Evolutionary conservation across 2,797 vertebrate genomes (phyloP).

Genomic region (Phoxinus dragarum): DNA sequence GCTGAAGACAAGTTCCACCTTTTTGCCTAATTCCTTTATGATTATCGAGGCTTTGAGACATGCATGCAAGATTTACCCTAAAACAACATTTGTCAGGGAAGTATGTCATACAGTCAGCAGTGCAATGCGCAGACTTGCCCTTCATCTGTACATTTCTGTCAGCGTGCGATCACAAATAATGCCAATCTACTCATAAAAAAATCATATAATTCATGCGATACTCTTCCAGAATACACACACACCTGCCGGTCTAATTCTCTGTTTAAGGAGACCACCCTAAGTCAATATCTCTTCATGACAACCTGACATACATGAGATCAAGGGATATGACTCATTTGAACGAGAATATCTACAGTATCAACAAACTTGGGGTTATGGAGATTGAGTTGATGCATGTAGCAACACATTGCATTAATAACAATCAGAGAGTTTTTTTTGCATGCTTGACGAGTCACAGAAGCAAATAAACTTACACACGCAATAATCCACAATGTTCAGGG

Average conservation of each 20-base stretch:
- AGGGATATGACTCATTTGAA: constrained; percentile 24
- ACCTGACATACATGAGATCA: constrained; percentile 47
- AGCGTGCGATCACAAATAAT: constrained; percentile 55
- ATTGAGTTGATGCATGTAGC: constrained; percentile 33
- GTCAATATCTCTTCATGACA: constrained; percentile 53
- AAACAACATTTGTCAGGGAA: constrained; percentile 76
- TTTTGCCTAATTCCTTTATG: constrained; percentile 63
- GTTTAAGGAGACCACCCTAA: constrained; percentile 50
- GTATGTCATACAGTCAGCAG: constrained; percentile 66
- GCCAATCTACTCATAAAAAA: constrained; percentile 41
- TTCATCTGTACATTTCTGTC: constrained; percentile 56
- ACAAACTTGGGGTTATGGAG: constrained; percentile 23
- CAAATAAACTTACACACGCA: constrained; percentile 16
- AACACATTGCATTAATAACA: constrained; percentile 36
- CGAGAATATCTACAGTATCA: constrained; percentile 12
- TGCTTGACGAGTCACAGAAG: constrained; percentile 27
- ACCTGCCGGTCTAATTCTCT: constrained; percentile 51
- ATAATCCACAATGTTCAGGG: not conserved
- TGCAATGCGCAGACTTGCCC: constrained; percentile 63
- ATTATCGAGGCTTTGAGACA: constrained; percentile 67
- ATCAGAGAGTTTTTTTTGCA: constrained; percentile 1
- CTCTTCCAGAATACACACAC: constrained; percentile 17
- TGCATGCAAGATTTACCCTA: constrained; percentile 70
- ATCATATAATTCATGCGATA: constrained; percentile 32
- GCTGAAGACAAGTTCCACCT: constrained; percentile 69